Evolutionary conservation across 2,797 vertebrate genomes (phyloP), one percentile per base, ranked within the genome.

Genomic region (Eulemur coronatus): DNA sequence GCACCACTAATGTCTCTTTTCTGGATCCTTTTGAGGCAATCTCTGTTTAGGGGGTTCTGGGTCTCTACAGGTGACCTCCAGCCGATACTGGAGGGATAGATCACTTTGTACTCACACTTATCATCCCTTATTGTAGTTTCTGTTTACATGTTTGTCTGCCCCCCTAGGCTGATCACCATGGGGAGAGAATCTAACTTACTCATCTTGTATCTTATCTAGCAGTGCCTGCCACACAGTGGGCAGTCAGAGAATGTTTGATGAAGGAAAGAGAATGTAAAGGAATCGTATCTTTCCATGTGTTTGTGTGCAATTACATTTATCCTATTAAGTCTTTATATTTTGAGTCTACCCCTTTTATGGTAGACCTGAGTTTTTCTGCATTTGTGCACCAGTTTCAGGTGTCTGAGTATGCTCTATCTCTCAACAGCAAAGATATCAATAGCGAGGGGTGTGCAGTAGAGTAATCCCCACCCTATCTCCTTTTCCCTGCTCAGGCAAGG

Each of bases 201-300:
- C 75, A 80, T 89, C 65, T 86, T 81, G 28, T 79, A 89, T 87
- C 67, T 93, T 89, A 91, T 95, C 76, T 96, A 93, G 84, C 70
- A 96, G 82, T 87, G 91, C 70, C 91, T 97, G 95, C 95, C 92
- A 91, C 94, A 61, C 12, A 97, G 94, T n/a, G 79, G 91, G 97
- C 93, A 75, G 89, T 82, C 80, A 78, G 50, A 80, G 91, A 95
- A 96, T 65, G 63, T 52, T 96, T 85, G 43, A 81, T 22, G 86
- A 94, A 95, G 76, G 38, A 38, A 96, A 59, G 41, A 38, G 52
- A 69, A 85, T 59, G 86, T 59, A 70, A 92, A 95, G 30, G 48
- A 46, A 80, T 70, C 67, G 50, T n/a, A 30, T 96, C 50, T 96
- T 72, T 84, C 50, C 75, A 20, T 67, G 72, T 85, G 88, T 14